Evolutionary conservation across 2,797 vertebrate genomes (phyloP), one percentile per base, ranked within the genome.

Genomic region (Acipenser transmontanus): DNA sequence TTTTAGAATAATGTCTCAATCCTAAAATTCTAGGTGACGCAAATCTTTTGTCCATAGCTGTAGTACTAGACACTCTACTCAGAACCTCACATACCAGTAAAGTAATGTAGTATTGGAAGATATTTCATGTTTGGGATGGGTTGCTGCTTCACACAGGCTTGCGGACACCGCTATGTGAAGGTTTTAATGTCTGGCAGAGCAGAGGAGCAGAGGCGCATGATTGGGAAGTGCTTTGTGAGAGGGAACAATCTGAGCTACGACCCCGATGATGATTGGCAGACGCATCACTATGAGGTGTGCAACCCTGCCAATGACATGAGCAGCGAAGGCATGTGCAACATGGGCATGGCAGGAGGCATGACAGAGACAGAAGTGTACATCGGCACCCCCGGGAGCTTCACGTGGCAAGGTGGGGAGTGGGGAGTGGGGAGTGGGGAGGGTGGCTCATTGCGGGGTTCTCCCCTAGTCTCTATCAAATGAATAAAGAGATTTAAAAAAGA

Each of bases 311-410:
- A 49, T 0, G 87, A 92, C 80, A 69, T 86, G 47, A 71, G 87
- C 0, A 17, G 69, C 6, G 93, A 93, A 0, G 93, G 95, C 78
- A 89, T 97, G 92, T 99, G 96, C 81, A 93, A 90, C 85, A 86
- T 96, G 89, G 97, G 97, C 72, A 89, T 95, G 76, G 94, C 96
- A 0, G 95, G 82, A 0, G 92, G 94, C 72, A 92, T 98, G 74
- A 88, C 92, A 0, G 68, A 87, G 51, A 91, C 81, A 1, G 90
- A 91, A 0, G 82, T 95, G 69, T 95, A 90, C 70, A 84, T 94
- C 0, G 97, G 97, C 0, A 79, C 93, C 0, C 75, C 92, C 0
- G 96, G 97, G 0, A 95, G 94, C 80, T 97, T 82, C 69, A 47
- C 77, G 10, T 99, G 97, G 97, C 92, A 95, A 89, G 97, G 97